phyloP scores from a whole-genome alignment of 2,113 vertebrate genomes.

The Cavia porcellus region DNA sequence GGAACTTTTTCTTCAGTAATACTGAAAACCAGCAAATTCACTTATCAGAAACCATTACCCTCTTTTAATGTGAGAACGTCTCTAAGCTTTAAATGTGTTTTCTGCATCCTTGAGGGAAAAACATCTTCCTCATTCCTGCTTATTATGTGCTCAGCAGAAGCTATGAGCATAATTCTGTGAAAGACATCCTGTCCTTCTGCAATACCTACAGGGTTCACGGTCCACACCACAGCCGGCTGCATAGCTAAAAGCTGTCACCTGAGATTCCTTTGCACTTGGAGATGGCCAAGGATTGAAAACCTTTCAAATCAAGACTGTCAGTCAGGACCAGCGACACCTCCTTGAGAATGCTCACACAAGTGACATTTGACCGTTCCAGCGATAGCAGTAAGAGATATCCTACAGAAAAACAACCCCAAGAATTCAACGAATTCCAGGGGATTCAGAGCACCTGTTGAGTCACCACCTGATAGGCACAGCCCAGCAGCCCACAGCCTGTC shows the following conservation, averaged over 20 bases:
- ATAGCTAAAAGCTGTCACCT: constrained; percentile 1
- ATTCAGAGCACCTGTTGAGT: constrained; percentile 82
- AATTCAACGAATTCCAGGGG: constrained; percentile 81
- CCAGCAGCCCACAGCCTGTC: constrained; percentile 75
- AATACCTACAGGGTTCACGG: neutral
- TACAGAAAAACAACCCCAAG: constrained; percentile 71
- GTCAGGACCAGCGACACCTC: neutral
- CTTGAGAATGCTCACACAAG: constrained; percentile 75
- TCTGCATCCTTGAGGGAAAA: neutral
- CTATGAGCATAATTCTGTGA: neutral
- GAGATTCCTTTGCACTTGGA: constrained; percentile 64
- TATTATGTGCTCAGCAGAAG: neutral
- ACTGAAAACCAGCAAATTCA: neutral
- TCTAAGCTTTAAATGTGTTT: constrained; percentile 30
- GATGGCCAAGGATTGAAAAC: neutral
- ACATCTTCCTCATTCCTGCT: neutral
- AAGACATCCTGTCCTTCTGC: constrained; percentile 7
- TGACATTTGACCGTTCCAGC: constrained; percentile 74
- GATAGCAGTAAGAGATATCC: constrained; percentile 59
- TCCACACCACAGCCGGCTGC: neutral
- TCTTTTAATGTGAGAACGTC: constrained; percentile 13
- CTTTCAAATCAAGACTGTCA: constrained; percentile 34
- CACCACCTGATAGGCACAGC: constrained; percentile 76
- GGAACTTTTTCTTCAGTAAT: neutral
- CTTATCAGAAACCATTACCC: constrained; percentile 13